phyloP scores from a whole-genome alignment of 2,797 vertebrate species.

The Betta splendens region DNA sequence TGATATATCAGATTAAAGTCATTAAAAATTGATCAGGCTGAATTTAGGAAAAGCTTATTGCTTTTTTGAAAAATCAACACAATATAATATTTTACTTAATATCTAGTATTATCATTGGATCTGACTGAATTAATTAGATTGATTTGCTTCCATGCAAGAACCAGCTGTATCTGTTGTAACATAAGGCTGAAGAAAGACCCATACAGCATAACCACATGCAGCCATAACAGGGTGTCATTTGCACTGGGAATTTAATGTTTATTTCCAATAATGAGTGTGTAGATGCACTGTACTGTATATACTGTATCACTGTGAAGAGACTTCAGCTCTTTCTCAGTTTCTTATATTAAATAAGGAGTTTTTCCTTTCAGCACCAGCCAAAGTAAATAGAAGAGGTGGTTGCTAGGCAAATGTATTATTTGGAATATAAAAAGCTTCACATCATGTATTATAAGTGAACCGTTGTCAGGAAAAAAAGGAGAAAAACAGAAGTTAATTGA shows the following conservation, averaged over 20 bases:
- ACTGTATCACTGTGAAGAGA: conserved; percentile 3
- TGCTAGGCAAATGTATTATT: background rate
- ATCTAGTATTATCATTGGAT: background rate
- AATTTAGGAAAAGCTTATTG: too few species aligned
- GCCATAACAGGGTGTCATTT: background rate
- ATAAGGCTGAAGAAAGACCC: too few species aligned
- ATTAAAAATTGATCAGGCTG: too few species aligned
- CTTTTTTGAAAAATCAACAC: too few species aligned
- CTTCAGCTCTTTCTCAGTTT: conserved; percentile 1
- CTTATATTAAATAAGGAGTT: conserved; percentile 1
- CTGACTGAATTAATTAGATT: conserved; percentile 3
- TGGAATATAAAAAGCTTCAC: background rate
- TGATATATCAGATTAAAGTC: background rate
- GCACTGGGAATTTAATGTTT: background rate
- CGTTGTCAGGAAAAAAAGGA: background rate
- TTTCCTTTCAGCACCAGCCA: background rate
- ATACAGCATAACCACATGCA: too few species aligned
- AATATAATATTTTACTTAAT: too few species aligned
- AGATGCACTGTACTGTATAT: background rate
- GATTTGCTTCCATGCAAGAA: background rate
- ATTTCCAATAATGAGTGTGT: background rate
- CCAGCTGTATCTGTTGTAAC: background rate
- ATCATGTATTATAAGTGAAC: background rate
- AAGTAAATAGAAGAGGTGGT: conserved; percentile 2
- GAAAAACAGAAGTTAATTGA: background rate